phyloP scores from a whole-genome alignment of 2,113 vertebrate species.

The Hyperoodon ampullatus region DNA sequence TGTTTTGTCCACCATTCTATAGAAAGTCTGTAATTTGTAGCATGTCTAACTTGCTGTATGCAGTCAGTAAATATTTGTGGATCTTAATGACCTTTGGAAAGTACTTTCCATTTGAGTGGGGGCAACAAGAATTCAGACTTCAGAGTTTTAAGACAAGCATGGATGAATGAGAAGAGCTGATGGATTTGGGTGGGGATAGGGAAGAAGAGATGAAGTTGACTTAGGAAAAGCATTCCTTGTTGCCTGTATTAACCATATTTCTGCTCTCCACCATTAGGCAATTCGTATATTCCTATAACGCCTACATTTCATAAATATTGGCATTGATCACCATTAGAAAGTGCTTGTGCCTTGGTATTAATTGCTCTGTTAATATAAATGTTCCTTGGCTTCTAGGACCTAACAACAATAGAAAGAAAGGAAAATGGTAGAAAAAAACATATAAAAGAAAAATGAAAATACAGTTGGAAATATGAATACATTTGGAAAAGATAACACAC shows the following conservation, averaged over 20 bases:
- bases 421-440: neutral
- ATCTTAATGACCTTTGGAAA: neutral
- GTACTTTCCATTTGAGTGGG: neutral
- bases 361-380: neutral
- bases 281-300: neutral
- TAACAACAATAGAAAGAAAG: neutral
- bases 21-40: neutral
- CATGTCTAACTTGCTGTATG: neutral
- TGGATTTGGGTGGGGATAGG: neutral
- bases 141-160: neutral
- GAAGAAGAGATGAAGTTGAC: neutral
- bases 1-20: neutral
- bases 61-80: neutral
- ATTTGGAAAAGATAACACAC: neutral
- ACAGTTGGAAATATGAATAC: neutral
- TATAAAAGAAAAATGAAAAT: neutral
- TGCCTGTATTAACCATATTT: neutral
- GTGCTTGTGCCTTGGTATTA: neutral
- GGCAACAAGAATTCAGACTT: neutral
- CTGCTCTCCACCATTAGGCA: neutral
- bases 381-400: neutral
- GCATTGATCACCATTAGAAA: neutral
- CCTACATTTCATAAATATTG: neutral
- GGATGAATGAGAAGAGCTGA: neutral
- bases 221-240: neutral